Percentiles rank a stretch among this genome's conserved stretches.
Conservation (phyloP, 64 coral and sea anemone genomes). For the Orbicella faveolata region DNA sequence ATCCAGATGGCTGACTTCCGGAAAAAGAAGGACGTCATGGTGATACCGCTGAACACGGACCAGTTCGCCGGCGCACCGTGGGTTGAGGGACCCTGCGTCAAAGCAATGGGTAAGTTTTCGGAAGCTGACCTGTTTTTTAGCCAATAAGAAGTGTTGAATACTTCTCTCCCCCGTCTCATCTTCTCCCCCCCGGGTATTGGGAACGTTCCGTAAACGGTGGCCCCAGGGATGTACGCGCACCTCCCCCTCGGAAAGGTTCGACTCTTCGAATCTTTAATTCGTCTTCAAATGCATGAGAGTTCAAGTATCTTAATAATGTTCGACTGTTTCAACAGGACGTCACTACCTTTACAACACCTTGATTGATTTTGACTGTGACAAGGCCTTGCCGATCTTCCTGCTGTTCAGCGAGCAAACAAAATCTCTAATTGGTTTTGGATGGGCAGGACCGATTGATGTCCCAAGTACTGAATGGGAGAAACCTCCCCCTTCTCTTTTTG, state of each 20-base stretch:
- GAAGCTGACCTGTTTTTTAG: too few species aligned
- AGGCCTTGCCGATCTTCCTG: conserved; percentile 76
- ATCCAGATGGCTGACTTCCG: conserved; percentile 63
- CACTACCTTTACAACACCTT: conserved; percentile 86
- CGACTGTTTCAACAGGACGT: conserved; percentile 25
- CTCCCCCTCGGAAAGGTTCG: too few species aligned
- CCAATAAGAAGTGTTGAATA: too few species aligned
- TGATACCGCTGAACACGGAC: conserved; percentile 55
- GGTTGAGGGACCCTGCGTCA: conserved; percentile 77
- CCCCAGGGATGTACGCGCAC: too few species aligned
- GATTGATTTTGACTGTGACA: conserved; percentile 76
- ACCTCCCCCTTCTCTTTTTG: conserved; percentile 51
- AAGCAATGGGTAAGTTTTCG: conserved; percentile 51
- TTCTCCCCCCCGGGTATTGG: too few species aligned
- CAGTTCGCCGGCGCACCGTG: conserved; percentile 58
- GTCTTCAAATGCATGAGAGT: too few species aligned
- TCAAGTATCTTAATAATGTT: too few species aligned
- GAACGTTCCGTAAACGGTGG: too few species aligned
- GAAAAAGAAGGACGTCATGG: conserved; percentile 23
- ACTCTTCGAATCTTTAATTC: too few species aligned
- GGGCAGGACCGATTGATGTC: conserved; percentile 61
- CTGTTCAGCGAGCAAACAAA: conserved; percentile 54
- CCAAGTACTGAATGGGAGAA: conserved; percentile 72
- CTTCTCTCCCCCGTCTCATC: too few species aligned
- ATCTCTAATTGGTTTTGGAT: conserved; percentile 83